Evolutionary conservation across 2,888 invertebrate genomes (phyloP), one percentile per base, ranked within the genome.

Genomic region (Athrips mouffetella): DNA sequence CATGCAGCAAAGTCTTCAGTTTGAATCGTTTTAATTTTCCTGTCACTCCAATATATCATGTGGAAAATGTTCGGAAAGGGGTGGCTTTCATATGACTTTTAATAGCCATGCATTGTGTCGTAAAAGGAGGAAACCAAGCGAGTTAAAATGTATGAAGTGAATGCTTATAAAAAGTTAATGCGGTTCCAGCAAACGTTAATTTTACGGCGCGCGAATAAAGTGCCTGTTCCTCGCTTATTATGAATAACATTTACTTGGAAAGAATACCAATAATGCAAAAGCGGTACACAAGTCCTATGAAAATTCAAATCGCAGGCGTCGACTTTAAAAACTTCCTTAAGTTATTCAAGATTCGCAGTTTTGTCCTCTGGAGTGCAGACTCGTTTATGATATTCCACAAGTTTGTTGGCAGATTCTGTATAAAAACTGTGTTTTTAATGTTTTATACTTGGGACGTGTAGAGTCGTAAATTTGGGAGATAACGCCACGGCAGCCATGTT

Each of bases 271-370:
- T 37, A 41, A 27, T 25, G 29, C 27, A 7, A 41, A 41, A 27
- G 25, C 13, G 16, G 35, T 37, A 48, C 41, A 49, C 55, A 59
- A 50, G 61, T 50, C 59, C 59, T 53, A 59, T 54, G 56, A 57
- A 61, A 60, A 53, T 60, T 58, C 54, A 53, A 59, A 59, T 55
- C 52, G 56, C 52, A 53, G 42, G 29, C 45, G 41, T 45, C 41
- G 42, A 58, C 57, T 60, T 62, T 53, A 51, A 55, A 55, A 54
- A 51, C 48, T 55, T 48, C n/a, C 45, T 47, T 55, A 59, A 60
- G 54, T 65, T 62, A 59, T 65, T 58, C 55, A 57, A 60, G 55
- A 55, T 56, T 52, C 50, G 25, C 56, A 41, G 51, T 48, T 47
- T 35, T 45, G 51, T 45, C 52, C 51, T 49, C 48, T 15, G 48